Percentiles rank a stretch among this genome's conserved stretches.
Evolutionary conservation across 2,888 invertebrate species (phyloP).

Genomic region (Ceramica pisi): DNA sequence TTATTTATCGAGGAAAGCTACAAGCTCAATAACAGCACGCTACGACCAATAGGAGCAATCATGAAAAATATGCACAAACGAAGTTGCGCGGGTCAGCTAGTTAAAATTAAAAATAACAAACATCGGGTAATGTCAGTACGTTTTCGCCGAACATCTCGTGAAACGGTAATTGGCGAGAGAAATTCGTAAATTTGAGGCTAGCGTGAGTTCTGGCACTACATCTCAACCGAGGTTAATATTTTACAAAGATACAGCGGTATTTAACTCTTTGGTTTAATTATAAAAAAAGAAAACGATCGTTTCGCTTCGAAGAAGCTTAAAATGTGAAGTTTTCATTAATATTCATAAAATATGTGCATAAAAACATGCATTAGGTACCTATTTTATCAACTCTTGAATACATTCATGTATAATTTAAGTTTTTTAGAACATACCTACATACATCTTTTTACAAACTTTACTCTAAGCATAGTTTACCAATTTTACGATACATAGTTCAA

Average conservation of each 20-base stretch:
- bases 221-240: conserved; percentile 49
- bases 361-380: conserved; percentile 1
- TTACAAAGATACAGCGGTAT: conserved; percentile 47
- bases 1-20: no score
- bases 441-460: no score
- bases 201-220: conserved; percentile 57
- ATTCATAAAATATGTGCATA: conserved; percentile 6
- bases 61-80: no score
- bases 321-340: neutral
- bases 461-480: neutral
- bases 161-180: conserved; percentile 58
- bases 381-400: neutral
- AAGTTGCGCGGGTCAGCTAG: no score
- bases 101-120: no score
- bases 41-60: no score
- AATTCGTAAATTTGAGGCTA: conserved; percentile 61
- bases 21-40: no score
- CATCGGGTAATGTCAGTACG: conserved; percentile 35
- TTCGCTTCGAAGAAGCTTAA: neutral
- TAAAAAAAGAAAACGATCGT: conserved; percentile 16
- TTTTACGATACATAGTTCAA: conserved; percentile 7
- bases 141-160: conserved; percentile 34
- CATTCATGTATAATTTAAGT: neutral
- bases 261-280: conserved; percentile 43
- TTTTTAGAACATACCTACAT: neutral